Evolutionary conservation across 2,888 invertebrate genomes (phyloP), one percentile per base, ranked within the genome.

Genomic region (Agonopterix arenella): DNA sequence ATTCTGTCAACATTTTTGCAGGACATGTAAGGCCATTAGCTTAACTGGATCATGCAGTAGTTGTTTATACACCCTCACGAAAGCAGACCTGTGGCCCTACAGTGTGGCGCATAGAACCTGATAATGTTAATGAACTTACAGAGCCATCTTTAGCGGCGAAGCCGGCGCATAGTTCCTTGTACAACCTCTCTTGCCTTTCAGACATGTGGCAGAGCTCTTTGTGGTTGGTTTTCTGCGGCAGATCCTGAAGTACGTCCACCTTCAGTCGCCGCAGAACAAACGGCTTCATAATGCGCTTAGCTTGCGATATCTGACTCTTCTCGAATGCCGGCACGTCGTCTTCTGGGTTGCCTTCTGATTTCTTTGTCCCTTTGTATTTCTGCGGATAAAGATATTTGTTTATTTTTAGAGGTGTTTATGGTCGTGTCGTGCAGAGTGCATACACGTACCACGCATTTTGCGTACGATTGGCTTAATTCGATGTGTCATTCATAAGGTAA

Each of bases 221-320:
- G 47, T 91, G 84, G 56, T 97, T 95, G 2, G 90, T 91, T 83
- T 98, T 99, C 62, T 90, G 82, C 0, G 98, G 98, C 63, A 99
- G 81, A 78, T 97, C 95, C 51, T 93, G 92, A 0, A 97, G 89
- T 0, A 98, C 98, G 62, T 98, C 96, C 16, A 91, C 84, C 80
- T 98, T 98, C 45, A 98, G 84, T 51, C 99, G 90, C 11, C 98
- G 90, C 44, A 99, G 89, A 2, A 98, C 93, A 76, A 99, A 99
- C 0, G 99, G 99, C 75, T 95, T 96, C 95, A 99, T 97, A 60
- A 99, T 98, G 47, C 94, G 91, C 74, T 98, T 98, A 0, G 98
- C 98, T 68, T 98, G 96, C 10, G 93, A 93, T 44, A 99, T 95
- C 77, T 97, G 96, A 51, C 96, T 94, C 70, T 93, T 92, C 73